Conservation (phyloP, 2,113 vertebrate genomes). For the Alligator mississippiensis region DNA sequence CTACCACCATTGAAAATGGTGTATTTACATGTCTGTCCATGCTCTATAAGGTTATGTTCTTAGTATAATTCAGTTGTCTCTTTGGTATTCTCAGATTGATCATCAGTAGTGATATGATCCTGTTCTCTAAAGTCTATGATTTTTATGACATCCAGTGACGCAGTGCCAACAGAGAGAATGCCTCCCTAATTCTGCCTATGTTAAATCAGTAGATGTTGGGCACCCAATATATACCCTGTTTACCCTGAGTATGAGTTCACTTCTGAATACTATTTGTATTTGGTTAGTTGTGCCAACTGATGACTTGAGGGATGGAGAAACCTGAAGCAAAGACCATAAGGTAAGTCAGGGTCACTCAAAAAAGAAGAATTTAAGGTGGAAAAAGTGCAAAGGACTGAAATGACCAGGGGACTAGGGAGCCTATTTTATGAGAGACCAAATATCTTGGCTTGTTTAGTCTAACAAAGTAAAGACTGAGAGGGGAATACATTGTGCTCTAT, state of each 20-base stretch:
- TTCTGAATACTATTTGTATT: neutral
- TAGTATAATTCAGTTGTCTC: neutral
- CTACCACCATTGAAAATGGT: too few species aligned
- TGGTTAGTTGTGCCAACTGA: neutral
- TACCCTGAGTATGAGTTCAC: too few species aligned
- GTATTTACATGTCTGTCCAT: too few species aligned
- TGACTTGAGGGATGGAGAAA: neutral
- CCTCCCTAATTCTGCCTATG: neutral
- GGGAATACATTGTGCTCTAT: too few species aligned
- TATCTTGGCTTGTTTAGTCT: neutral
- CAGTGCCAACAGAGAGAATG: neutral
- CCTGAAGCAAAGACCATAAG: neutral
- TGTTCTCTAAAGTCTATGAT: neutral
- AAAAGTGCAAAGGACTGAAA: neutral
- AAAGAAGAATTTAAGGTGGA: too few species aligned
- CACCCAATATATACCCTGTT: neutral
- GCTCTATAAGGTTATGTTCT: neutral
- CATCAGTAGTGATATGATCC: neutral
- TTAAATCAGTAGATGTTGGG: neutral
- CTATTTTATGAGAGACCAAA: rapidly evolving
- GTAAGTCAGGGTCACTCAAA: neutral
- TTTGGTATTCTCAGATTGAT: neutral
- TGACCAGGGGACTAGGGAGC: neutral
- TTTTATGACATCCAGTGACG: neutral
- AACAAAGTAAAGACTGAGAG: neutral